Evolutionary conservation across 2,113 vertebrate species (phyloP).

Genomic region (Sterrhoptilus dennistouni): DNA sequence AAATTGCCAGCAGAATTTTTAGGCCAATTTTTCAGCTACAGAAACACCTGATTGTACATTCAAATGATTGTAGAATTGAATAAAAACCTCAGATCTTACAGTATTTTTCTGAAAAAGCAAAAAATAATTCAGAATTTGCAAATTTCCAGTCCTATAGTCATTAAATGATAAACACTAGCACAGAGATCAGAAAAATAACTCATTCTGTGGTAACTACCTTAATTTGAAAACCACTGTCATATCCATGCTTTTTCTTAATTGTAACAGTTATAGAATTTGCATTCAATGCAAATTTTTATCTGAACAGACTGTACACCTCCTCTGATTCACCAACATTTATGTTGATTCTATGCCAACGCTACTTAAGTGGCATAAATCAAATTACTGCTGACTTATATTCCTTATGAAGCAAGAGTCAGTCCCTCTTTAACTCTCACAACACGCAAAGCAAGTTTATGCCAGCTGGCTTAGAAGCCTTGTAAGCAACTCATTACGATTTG

Average conservation of each 20-base stretch:
- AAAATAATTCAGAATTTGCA: neutral
- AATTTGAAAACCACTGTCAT: neutral
- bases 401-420: neutral
- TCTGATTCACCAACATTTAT: neutral
- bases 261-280: neutral
- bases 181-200: neutral
- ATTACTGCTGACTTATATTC: neutral
- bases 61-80: neutral
- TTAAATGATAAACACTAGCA: neutral
- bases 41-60: neutral
- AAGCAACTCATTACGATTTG: neutral
- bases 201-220: neutral
- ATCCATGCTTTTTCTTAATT: neutral
- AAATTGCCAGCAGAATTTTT: neutral
- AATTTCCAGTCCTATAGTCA: neutral
- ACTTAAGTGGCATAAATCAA: constrained; percentile 36
- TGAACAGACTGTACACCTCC: neutral
- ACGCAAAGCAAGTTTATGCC: neutral
- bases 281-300: neutral
- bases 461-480: neutral
- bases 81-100: neutral
- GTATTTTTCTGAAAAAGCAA: neutral
- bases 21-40: neutral
- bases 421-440: neutral
- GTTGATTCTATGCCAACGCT: neutral